Percentiles rank a stretch among this genome's conserved stretches.
Conservation (phyloP, 2,888 invertebrate species). For the Chorisops tibialis region DNA sequence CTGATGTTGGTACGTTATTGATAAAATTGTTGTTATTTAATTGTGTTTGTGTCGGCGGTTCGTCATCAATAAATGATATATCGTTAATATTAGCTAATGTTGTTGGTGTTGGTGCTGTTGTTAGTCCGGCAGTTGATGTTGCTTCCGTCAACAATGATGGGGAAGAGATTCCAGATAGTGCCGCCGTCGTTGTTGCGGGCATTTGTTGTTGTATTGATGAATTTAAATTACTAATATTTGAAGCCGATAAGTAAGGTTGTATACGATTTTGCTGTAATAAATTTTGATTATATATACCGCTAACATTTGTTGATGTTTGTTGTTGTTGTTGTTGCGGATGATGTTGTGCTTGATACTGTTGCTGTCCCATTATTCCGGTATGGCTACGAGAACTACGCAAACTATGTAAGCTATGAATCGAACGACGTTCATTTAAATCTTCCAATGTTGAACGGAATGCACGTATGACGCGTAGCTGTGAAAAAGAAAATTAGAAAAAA, state of each 20-base stretch:
- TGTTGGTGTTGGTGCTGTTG: constrained; percentile 35
- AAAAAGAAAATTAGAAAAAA: constrained; percentile 54
- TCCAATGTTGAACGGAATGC: constrained; percentile 99
- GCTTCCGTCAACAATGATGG: too few species aligned
- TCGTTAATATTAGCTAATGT: constrained; percentile 56
- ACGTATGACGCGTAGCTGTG: constrained; percentile 99
- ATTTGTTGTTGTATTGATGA: constrained; percentile 30
- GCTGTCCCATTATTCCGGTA: constrained; percentile 55
- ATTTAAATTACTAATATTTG: constrained; percentile 29
- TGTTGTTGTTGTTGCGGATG: constrained; percentile 20
- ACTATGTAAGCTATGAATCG: constrained; percentile 95
- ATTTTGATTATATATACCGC: constrained; percentile 44
- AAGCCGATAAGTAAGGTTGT: constrained; percentile 26
- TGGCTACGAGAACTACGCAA: constrained; percentile 78
- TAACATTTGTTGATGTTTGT: constrained; percentile 37
- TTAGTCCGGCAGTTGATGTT: constrained; percentile 37
- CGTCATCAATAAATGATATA: constrained; percentile 70
- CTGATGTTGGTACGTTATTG: constrained; percentile 45
- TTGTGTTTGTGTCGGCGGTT: constrained; percentile 41
- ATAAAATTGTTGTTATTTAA: constrained; percentile 36
- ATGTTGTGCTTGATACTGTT: constrained; percentile 38
- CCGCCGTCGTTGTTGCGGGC: background rate
- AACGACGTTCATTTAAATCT: constrained; percentile 98
- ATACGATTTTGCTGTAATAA: constrained; percentile 41
- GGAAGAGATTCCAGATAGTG: constrained; percentile 10